phyloP scores from a whole-genome alignment of 35 echinoderm and acorn worm species.

The Lytechinus pictus region DNA sequence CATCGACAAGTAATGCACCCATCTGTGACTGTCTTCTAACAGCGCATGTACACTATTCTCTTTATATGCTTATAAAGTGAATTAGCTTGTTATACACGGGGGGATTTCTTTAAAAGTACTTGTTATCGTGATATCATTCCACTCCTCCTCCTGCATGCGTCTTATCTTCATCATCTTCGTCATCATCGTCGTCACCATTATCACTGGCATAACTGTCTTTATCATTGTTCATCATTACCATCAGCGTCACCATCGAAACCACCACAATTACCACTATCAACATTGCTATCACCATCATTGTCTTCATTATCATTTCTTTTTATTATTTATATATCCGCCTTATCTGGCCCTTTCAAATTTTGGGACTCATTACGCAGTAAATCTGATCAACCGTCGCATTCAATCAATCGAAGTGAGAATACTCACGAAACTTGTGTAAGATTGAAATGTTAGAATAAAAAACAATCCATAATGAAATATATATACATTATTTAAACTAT shows the following conservation, averaged over 20 bases:
- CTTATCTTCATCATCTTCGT: background rate
- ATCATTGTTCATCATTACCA: background rate
- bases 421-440: too few relatives aligned
- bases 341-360: too few relatives aligned
- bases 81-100: background rate
- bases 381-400: too few relatives aligned
- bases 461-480: too few relatives aligned
- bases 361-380: too few relatives aligned
- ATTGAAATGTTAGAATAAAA: too few relatives aligned
- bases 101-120: background rate
- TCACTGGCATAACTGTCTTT: background rate
- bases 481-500: too few relatives aligned
- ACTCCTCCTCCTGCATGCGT: background rate
- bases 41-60: background rate
- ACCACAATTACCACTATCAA: background rate
- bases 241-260: background rate
- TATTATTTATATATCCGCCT: too few relatives aligned
- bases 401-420: too few relatives aligned
- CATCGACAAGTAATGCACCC: background rate
- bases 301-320: background rate
- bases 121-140: background rate
- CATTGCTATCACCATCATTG: background rate
- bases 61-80: background rate
- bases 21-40: conserved; percentile 23
- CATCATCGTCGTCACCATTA: background rate